Evolutionary conservation across 92 coral and sea anemone species (phyloP).

Genomic region (Epizoanthus illoricatus): DNA sequence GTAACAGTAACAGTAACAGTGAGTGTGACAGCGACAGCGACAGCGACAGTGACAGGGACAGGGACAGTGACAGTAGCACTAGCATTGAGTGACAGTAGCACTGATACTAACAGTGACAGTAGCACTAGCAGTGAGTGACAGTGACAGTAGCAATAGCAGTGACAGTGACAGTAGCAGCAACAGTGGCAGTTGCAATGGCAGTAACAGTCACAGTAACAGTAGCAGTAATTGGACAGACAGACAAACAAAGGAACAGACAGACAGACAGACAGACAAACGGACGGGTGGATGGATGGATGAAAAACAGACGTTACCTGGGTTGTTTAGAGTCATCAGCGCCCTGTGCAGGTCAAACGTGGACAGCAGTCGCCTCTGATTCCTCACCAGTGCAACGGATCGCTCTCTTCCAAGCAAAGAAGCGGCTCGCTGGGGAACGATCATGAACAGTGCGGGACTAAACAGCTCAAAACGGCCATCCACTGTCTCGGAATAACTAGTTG

Average conservation of each 20-base stretch:
- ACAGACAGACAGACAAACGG: neutral
- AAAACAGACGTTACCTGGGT: constrained; percentile 28
- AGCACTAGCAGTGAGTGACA: too few relatives aligned
- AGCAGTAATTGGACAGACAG: neutral
- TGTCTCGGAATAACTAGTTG: constrained; percentile 36
- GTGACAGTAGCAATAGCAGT: too few relatives aligned
- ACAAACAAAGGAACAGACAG: neutral
- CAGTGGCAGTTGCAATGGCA: too few relatives aligned
- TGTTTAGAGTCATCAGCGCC: constrained; percentile 46
- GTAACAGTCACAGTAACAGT: too few relatives aligned
- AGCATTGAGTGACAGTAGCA: too few relatives aligned
- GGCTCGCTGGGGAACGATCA: constrained; percentile 30
- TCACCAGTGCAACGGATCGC: constrained; percentile 28
- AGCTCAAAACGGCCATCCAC: constrained; percentile 52
- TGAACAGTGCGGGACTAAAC: constrained; percentile 39
- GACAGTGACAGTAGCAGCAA: too few relatives aligned
- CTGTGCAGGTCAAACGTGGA: constrained; percentile 54
- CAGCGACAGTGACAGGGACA: neutral
- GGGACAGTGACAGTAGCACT: too few relatives aligned
- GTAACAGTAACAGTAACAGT: neutral
- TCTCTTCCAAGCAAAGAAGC: constrained; percentile 34
- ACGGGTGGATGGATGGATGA: neutral
- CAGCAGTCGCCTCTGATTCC: constrained; percentile 41
- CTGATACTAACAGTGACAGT: too few relatives aligned
- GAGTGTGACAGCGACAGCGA: neutral